phyloP scores from a whole-genome alignment of 2,797 vertebrate genomes.

The Siniperca undulata region DNA sequence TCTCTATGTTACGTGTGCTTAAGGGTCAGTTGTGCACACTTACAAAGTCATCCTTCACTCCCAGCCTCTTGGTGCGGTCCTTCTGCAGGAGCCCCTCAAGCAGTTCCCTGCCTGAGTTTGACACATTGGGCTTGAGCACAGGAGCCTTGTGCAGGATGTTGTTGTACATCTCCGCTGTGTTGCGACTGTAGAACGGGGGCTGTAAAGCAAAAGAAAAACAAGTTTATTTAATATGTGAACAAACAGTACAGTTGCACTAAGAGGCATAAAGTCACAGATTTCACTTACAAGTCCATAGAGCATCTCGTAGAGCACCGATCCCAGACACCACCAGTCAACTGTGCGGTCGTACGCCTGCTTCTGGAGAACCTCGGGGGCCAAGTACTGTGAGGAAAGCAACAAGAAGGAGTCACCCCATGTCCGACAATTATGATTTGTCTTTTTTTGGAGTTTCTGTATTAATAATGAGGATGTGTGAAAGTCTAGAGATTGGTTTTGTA shows the following conservation, averaged over 20 bases:
- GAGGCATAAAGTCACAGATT: neutral
- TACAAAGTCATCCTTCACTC: constrained; percentile 86
- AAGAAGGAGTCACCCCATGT: neutral
- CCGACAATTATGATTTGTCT: fast-evolving
- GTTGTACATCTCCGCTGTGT: constrained; percentile 90
- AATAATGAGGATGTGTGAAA: neutral
- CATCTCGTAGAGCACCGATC: constrained; percentile 89
- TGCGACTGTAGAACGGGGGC: constrained; percentile 89
- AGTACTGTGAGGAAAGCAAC: constrained; percentile 74
- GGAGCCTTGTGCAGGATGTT: constrained; percentile 87
- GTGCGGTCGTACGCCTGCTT: constrained; percentile 89
- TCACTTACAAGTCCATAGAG: constrained; percentile 87
- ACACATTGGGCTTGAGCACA: constrained; percentile 87
- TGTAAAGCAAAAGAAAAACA: constrained; percentile 38
- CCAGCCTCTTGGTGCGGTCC: constrained; percentile 85
- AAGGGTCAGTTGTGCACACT: constrained; percentile 53
- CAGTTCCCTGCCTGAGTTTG: constrained; percentile 85
- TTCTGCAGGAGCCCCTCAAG: constrained; percentile 88
- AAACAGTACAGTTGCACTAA: neutral
- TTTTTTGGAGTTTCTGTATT: neutral
- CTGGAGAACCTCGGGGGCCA: constrained; percentile 88
- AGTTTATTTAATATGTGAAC: neutral
- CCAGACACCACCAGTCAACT: constrained; percentile 90
- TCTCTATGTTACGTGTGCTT: fast-evolving
- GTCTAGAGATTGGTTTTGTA: constrained; percentile 66